Conservation (phyloP, 2,888 invertebrate species). For the Drosophila putrida region DNA sequence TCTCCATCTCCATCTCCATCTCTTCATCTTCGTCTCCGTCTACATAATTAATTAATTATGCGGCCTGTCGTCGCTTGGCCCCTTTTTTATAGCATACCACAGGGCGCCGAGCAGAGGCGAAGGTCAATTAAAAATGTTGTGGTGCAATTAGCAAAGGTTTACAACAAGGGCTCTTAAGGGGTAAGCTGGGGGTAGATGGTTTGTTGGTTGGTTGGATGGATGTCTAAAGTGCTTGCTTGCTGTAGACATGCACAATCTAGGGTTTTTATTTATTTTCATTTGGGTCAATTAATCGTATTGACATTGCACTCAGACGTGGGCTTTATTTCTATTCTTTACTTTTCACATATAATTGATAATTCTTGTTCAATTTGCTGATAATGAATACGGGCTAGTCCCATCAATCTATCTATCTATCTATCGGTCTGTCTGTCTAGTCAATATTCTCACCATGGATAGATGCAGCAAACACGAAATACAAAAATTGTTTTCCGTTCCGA, state of each 20-base stretch:
- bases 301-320: slow-evolving; percentile 60
- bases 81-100: slow-evolving; percentile 37
- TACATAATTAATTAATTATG: slow-evolving; percentile 36
- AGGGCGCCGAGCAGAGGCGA: slow-evolving; percentile 57
- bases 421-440: slow-evolving; percentile 4
- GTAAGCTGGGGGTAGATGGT: neutral
- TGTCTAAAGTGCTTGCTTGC: neutral
- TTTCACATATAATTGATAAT: slow-evolving; percentile 75
- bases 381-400: slow-evolving; percentile 42
- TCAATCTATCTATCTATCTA: slow-evolving; percentile 20
- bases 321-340: slow-evolving; percentile 22
- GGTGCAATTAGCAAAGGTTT: slow-evolving; percentile 56
- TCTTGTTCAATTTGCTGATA: slow-evolving; percentile 62
- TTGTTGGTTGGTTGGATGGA: neutral
- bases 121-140: slow-evolving; percentile 75
- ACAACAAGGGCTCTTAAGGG: neutral
- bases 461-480: slow-evolving; percentile 26
- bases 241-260: slow-evolving; percentile 11
- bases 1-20: slow-evolving; percentile 20
- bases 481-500: slow-evolving; percentile 33
- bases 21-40: slow-evolving; percentile 6
- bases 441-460: slow-evolving; percentile 31
- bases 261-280: slow-evolving; percentile 46
- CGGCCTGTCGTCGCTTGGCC: slow-evolving; percentile 34
- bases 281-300: slow-evolving; percentile 69